Conservation (phyloP, 2,888 invertebrate species). For the Erebia ligea region DNA sequence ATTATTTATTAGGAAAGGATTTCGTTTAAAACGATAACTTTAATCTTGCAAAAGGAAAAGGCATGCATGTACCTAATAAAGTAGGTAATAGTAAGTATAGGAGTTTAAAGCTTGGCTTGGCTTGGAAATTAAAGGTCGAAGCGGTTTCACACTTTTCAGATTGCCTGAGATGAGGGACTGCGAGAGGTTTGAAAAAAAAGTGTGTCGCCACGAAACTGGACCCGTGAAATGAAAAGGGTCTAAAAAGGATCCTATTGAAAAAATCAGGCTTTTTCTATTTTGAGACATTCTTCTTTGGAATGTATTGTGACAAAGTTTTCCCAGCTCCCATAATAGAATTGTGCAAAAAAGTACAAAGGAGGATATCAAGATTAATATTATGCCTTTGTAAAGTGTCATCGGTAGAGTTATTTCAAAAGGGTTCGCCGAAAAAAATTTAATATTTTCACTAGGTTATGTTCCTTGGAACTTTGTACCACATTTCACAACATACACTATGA, state of each 20-base stretch:
- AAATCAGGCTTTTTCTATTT: not conserved
- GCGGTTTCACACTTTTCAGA: conserved; percentile 3
- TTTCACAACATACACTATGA: too few relatives aligned
- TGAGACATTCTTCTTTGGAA: not conserved
- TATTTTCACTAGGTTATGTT: too few relatives aligned
- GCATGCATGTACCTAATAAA: not conserved
- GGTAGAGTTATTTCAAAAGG: too few relatives aligned
- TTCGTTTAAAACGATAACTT: too few relatives aligned
- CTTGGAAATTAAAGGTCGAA: conserved; percentile 6
- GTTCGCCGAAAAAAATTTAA: too few relatives aligned
- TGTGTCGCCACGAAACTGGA: conserved; percentile 9
- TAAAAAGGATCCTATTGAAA: conserved; percentile 5
- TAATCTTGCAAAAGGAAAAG: not conserved
- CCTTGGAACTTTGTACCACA: too few relatives aligned
- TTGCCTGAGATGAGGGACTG: conserved; percentile 7
- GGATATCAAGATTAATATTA: not conserved
- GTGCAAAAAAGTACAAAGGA: not conserved
- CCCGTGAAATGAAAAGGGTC: conserved; percentile 3
- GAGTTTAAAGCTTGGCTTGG: not conserved
- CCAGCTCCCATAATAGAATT: not conserved
- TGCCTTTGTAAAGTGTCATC: not conserved
- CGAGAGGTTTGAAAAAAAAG: conserved; percentile 1
- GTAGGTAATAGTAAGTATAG: not conserved
- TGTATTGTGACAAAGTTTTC: conserved; percentile 2
- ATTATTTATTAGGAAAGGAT: too few relatives aligned